Percentiles rank a stretch among this genome's conserved stretches.
Evolutionary conservation across 2,797 vertebrate genomes (phyloP).

Genomic region (Babyrousa celebensis): DNA sequence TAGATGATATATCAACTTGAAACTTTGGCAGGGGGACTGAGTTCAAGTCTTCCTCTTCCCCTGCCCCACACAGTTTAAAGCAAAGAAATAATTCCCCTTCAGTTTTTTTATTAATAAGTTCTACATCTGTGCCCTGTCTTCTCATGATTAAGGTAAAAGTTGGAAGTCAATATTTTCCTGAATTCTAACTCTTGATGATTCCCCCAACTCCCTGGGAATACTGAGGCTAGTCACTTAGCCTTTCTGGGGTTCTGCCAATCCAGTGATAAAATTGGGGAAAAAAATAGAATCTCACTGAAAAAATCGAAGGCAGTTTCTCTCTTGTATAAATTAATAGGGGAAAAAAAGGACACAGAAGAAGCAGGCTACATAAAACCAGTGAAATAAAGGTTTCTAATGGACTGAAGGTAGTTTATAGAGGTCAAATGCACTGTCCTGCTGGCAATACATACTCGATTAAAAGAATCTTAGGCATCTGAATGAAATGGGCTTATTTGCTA

Average conservation of each 20-base stretch:
- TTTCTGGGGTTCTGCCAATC: conserved; percentile 76
- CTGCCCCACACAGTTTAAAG: neutral
- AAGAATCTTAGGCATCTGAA: conserved; percentile 71
- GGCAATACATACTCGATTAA: conserved; percentile 79
- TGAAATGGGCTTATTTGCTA: conserved; percentile 75
- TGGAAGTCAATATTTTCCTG: conserved; percentile 51
- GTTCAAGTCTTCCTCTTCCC: neutral
- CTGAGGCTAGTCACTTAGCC: conserved; percentile 68
- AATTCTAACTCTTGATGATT: conserved; percentile 78
- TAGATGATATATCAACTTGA: neutral
- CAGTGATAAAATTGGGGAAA: conserved; percentile 79
- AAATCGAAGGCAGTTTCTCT: conserved; percentile 70
- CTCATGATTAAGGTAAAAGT: conserved; percentile 66
- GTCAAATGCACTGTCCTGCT: conserved; percentile 68
- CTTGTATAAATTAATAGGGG: conserved; percentile 72
- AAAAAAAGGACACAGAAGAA: neutral
- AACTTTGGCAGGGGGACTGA: neutral
- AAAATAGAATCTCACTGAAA: conserved; percentile 73
- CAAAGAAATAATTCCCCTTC: neutral
- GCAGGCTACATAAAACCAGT: conserved; percentile 34
- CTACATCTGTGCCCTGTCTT: neutral
- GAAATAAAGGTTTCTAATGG: conserved; percentile 46
- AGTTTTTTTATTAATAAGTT: neutral
- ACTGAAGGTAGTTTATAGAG: conserved; percentile 73
- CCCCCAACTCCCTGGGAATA: neutral